These are phyloP conservation scores for Zhuqinia jingwanae DNA, from an alignment of 2,888 invertebrate genomes.

Conservation along the genomic window DNA sequence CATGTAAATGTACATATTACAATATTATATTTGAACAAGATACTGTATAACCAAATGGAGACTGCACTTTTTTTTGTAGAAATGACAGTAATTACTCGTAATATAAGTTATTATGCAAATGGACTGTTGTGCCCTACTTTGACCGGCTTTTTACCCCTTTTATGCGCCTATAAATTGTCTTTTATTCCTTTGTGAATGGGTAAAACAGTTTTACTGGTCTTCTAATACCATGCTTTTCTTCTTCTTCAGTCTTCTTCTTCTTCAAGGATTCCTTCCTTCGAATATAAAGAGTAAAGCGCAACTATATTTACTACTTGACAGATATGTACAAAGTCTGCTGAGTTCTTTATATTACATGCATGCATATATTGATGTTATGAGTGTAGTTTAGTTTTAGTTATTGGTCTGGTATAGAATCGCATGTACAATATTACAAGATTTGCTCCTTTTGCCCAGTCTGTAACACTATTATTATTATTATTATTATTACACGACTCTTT, in stretches of 20 bases:
- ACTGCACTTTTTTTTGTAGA: not conserved
- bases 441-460: not conserved
- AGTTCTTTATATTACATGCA: not conserved
- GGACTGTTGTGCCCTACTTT: slow-evolving; percentile 37
- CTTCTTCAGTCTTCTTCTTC: too few relatives aligned
- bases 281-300: slow-evolving; percentile 1
- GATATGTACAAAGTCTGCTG: slow-evolving; percentile 33
- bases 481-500: slow-evolving; percentile 24
- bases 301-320: not conserved
- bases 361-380: not conserved
- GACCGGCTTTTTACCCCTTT: not conserved
- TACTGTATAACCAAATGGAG: not conserved
- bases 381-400: too few relatives aligned
- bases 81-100: slow-evolving; percentile 32
- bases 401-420: too few relatives aligned
- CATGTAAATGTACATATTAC: not conserved
- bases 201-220: slow-evolving; percentile 40
- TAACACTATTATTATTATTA: slow-evolving; percentile 19
- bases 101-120: slow-evolving; percentile 14
- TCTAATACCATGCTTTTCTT: too few relatives aligned
- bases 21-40: not conserved
- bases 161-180: slow-evolving; percentile 41
- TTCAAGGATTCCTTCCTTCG: slow-evolving; percentile 33
- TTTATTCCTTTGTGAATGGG: slow-evolving; percentile 22
- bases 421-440: slow-evolving; percentile 9